Conservation (phyloP, 1,140 invertebrate species). For the Oryzaephilus surinamensis region DNA sequence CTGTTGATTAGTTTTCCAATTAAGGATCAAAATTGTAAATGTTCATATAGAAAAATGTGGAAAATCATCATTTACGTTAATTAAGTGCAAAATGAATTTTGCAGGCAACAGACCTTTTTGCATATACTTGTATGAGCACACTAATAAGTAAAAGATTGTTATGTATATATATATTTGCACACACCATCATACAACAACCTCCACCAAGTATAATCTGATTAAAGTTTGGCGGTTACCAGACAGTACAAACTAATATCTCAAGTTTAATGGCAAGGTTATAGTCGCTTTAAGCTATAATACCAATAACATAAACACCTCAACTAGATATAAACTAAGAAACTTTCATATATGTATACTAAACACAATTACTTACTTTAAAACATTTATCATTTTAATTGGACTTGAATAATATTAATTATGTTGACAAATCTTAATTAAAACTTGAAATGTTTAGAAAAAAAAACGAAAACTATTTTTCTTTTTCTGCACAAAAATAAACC, state of each 20-base stretch:
- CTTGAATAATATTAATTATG: background rate
- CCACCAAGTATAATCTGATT: conserved; percentile 12
- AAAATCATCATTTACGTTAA: no score
- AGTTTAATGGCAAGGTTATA: conserved; percentile 12
- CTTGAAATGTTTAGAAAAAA: background rate
- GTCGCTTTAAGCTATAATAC: conserved; percentile 6
- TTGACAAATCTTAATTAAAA: background rate
- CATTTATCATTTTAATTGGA: background rate
- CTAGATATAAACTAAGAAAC: conserved; percentile 1
- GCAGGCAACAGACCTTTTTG: no score
- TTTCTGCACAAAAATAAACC: conserved; percentile 4
- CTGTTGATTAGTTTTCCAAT: no score
- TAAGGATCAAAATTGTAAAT: no score
- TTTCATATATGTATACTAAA: background rate
- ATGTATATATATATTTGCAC: no score
- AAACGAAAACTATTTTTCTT: conserved; percentile 4
- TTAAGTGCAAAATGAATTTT: no score
- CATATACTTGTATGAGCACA: no score
- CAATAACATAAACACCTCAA: background rate
- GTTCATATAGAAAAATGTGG: no score
- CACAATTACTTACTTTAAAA: background rate
- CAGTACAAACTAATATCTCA: conserved; percentile 11
- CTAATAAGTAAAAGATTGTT: no score
- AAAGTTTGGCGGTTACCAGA: conserved; percentile 9
- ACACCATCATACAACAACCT: no score